phyloP scores from a whole-genome alignment of 2,888 invertebrate genomes.

The Eurytoma californica region DNA sequence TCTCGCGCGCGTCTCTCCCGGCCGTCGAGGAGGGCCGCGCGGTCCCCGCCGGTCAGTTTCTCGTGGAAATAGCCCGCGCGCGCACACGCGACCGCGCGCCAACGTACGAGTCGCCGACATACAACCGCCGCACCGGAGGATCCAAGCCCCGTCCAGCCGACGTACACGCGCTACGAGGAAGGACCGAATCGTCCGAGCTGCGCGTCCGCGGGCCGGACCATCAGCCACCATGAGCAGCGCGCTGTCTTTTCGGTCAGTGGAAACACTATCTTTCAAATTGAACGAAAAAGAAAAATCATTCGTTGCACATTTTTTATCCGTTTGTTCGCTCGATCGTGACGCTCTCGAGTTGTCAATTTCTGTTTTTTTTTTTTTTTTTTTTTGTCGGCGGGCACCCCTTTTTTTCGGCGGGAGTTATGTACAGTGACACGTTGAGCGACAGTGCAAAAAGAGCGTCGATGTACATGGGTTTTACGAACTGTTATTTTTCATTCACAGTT shows the following conservation, averaged over 20 bases:
- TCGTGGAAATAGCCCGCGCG: conserved; percentile 44
- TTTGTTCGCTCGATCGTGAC: no score
- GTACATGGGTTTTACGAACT: no score
- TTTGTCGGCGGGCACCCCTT: neutral
- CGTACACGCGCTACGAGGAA: conserved; percentile 24
- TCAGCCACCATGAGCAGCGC: conserved; percentile 35
- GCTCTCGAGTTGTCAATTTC: no score
- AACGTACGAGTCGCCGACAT: neutral
- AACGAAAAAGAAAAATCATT: no score
- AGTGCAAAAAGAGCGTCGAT: no score
- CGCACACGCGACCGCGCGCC: conserved; percentile 25
- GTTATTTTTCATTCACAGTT: no score
- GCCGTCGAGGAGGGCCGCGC: neutral
- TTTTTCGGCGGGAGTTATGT: neutral
- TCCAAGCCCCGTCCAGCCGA: neutral
- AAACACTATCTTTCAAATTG: no score
- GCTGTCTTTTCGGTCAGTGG: conserved; percentile 48
- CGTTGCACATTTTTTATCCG: no score
- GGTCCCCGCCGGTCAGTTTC: conserved; percentile 46
- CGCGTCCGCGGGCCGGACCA: conserved; percentile 49
- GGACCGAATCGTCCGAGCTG: neutral
- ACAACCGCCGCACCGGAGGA: neutral
- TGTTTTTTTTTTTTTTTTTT: conserved; percentile 4
- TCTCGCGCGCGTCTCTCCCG: neutral
- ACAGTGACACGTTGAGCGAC: neutral